Evolutionary conservation across 2,797 vertebrate species (phyloP).

Genomic region (Bradypodion pumilum): DNA sequence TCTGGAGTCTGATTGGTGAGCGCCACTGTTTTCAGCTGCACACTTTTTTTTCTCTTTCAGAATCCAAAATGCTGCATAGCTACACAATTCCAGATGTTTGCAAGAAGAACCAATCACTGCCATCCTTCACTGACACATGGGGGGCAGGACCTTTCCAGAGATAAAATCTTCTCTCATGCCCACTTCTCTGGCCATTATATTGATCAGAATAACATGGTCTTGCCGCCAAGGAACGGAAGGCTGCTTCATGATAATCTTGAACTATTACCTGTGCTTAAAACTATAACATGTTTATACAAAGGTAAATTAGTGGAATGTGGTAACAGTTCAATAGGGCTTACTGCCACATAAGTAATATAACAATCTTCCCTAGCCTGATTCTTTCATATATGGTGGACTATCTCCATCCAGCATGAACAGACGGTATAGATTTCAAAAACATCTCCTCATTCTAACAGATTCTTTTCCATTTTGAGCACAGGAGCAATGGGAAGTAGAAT

Average conservation of each 20-base stretch:
- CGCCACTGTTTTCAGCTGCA: neutral
- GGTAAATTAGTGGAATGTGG: neutral
- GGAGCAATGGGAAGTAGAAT: neutral
- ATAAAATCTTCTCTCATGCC: neutral
- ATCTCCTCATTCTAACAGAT: neutral
- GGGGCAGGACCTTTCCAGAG: neutral
- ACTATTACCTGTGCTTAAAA: neutral
- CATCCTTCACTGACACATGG: neutral
- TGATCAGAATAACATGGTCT: too few species aligned
- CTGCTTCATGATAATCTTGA: too few species aligned
- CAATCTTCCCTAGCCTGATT: neutral
- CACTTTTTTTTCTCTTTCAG: neutral
- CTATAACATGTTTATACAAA: neutral
- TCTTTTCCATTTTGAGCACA: neutral
- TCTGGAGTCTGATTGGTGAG: neutral
- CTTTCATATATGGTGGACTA: neutral
- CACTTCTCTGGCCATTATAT: neutral
- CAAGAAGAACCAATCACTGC: neutral
- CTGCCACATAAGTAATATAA: too few species aligned
- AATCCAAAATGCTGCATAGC: neutral
- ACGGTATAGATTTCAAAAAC: neutral
- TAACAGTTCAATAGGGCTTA: neutral
- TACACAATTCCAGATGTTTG: neutral
- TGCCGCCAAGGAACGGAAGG: too few species aligned
- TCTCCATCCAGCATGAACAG: neutral